Base-by-base conservation (phyloP, 2,888 invertebrate genomes). In the Pheosia gnoma region DNA sequence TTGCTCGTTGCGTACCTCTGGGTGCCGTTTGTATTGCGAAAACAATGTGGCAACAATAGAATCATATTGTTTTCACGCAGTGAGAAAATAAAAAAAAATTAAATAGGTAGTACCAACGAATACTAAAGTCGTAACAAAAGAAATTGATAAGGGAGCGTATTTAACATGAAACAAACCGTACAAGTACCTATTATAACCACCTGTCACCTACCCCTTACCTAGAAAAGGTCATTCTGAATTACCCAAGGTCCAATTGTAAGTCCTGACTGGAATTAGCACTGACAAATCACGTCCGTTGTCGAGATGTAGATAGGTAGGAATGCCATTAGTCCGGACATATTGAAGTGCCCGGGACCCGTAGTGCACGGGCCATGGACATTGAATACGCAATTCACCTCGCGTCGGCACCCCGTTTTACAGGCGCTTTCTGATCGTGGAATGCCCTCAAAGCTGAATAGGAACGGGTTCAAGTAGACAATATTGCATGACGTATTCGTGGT, bases 1-100 rank as follows among this genome's bases (percentile, higher is more conserved):
- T 68, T 77, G 78, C 71, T 69, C 77, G 74, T 70, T 62, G 13
- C 57, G 66, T 57, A 67, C 74, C 70, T 70, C 56, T 62, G 69
- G 66, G 70, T 58, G 60, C 47, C 37, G 53, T 53, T 63, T 63
- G 53, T 74, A 69, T 69, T 62, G 63, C 61, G 52, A 25, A 52
- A 52, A 25, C 11, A 47, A 25, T 51, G 25, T 51, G 51, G 7
- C 7, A 25, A 9, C 25, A 51, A 51, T 51, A 51, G 25, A 51
- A 25, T 25, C 25, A 25, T 25, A 51, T 51, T 51, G 8, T 51
- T 51, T 51, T 13, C 25, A 8, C 51, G 9, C 8, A 25, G 25
- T 25, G 25, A n/a, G n/a, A 47, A 7, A 25, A 8, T 13, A 51
- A 13, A 51, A 13, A 5, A 49, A n/a, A 6, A 4, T 13, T 25